These are phyloP conservation scores for Drosophila serrata DNA, from an alignment of 1,140 invertebrate species.

Conservation along the genomic window DNA sequence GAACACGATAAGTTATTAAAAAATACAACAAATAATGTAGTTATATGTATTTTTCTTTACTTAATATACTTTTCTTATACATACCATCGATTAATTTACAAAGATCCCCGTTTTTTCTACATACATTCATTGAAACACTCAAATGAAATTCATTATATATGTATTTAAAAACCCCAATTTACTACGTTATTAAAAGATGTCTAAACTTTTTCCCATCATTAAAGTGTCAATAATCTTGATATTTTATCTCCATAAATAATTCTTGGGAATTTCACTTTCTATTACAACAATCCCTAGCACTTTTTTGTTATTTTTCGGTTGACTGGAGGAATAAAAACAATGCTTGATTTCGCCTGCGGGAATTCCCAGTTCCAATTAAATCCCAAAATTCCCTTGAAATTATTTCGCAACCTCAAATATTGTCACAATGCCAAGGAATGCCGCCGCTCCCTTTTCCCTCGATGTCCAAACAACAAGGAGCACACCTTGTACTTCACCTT, in stretches of 20 bases:
- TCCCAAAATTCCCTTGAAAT: constrained; percentile 33
- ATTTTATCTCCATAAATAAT: constrained; percentile 3
- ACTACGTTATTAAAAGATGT: not conserved
- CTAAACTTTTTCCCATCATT: not conserved
- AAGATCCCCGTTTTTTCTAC: not conserved
- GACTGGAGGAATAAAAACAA: not conserved
- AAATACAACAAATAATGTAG: not conserved
- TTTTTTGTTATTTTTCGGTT: not conserved
- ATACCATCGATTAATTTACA: not conserved
- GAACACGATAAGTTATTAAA: not conserved
- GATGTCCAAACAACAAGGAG: constrained; percentile 3
- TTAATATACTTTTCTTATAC: not conserved
- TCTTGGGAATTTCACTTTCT: not conserved
- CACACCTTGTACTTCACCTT: constrained; percentile 56
- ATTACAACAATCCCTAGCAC: not conserved
- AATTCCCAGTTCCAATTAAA: constrained; percentile 50
- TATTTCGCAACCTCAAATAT: constrained; percentile 31
- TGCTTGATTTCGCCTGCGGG: constrained; percentile 14
- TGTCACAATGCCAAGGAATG: constrained; percentile 16
- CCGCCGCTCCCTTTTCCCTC: not conserved
- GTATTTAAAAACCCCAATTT: not conserved
- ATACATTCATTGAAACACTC: not conserved
- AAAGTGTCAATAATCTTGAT: not conserved
- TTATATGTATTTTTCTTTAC: too few relatives aligned
- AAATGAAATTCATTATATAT: not conserved